phyloP scores from a whole-genome alignment of 2,888 invertebrate genomes.

The Germaria angustata region DNA sequence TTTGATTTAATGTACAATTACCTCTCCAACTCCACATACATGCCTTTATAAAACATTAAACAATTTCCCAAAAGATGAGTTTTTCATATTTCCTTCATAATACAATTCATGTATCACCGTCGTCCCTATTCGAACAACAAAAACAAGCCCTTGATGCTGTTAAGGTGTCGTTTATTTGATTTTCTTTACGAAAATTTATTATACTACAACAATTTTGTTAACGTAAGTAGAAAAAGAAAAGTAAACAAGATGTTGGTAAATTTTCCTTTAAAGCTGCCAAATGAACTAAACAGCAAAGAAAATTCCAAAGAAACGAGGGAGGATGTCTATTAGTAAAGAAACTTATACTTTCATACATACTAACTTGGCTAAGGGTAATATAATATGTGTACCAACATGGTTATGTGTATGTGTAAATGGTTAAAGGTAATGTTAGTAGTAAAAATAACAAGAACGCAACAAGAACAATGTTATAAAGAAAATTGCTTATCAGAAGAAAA shows the following conservation, averaged over 20 bases:
- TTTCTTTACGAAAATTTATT: conserved; percentile 18
- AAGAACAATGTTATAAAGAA: conserved; percentile 60
- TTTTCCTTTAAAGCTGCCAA: conserved; percentile 47
- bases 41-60: conserved; percentile 62
- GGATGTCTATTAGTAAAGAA: conserved; percentile 35
- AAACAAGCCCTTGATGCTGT: background rate
- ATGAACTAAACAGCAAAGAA: conserved; percentile 43
- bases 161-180: conserved; percentile 50
- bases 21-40: background rate
- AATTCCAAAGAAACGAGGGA: background rate
- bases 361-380: background rate
- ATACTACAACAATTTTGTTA: conserved; percentile 55
- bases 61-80: conserved; percentile 47
- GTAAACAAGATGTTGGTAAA: conserved; percentile 15
- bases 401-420: background rate
- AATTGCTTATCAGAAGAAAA: conserved; percentile 69
- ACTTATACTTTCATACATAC: background rate
- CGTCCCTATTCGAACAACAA: conserved; percentile 1
- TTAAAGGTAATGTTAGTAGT: conserved; percentile 49
- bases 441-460: conserved; percentile 29
- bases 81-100: conserved; percentile 10
- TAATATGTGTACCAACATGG: background rate
- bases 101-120: conserved; percentile 1
- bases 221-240: conserved; percentile 51
- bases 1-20: conserved; percentile 49